Conservation (phyloP, 2,113 vertebrate genomes). For the Propithecus coquereli region DNA sequence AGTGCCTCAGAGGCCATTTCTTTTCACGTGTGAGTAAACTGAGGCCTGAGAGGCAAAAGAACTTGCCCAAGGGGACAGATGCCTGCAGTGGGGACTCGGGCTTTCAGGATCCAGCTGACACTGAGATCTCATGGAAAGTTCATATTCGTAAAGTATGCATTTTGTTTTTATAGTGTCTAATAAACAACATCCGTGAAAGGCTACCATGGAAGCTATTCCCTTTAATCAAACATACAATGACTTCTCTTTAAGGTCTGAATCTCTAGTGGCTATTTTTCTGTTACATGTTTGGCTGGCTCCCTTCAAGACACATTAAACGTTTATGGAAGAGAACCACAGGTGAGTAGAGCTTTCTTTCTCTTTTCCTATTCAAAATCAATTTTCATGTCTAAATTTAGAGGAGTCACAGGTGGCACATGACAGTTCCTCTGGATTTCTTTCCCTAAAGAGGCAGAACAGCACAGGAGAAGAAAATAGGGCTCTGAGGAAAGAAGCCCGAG, state of each 20-base stretch:
- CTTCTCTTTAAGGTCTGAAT: background rate
- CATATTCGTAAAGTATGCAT: background rate
- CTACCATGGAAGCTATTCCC: background rate
- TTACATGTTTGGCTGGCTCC: background rate
- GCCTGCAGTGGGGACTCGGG: background rate
- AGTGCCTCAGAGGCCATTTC: background rate
- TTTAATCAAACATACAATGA: background rate
- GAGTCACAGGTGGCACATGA: background rate
- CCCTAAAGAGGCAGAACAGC: background rate
- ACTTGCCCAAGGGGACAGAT: background rate
- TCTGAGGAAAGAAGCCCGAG: background rate
- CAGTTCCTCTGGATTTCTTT: background rate
- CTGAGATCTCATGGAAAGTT: background rate
- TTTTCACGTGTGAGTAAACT: background rate
- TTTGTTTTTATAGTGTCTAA: background rate
- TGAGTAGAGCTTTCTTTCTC: background rate
- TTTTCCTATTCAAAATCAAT: background rate
- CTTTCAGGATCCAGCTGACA: background rate
- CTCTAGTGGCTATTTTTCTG: background rate
- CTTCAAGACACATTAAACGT: background rate
- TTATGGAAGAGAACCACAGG: background rate
- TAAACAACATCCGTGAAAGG: background rate
- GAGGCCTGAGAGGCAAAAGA: background rate
- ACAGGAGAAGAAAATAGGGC: background rate
- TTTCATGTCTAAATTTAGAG: constrained; percentile 23